phyloP scores from a whole-genome alignment of 2,797 vertebrate species.

The Myotis myotis region DNA sequence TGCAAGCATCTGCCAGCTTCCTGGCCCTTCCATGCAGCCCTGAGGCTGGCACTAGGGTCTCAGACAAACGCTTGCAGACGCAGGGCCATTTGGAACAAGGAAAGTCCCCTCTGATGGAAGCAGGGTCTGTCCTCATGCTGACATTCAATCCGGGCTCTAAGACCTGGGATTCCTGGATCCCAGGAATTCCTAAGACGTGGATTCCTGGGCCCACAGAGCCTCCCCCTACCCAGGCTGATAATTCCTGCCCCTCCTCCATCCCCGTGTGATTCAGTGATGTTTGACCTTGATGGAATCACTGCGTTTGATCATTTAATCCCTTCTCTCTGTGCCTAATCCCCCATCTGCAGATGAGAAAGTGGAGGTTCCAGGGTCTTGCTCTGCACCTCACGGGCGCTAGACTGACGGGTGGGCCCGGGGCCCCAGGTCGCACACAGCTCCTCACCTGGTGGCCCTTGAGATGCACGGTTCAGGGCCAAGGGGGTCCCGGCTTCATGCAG shows the following conservation, averaged over 20 bases:
- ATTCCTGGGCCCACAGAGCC: not conserved
- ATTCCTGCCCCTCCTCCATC: not conserved
- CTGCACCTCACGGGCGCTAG: not conserved
- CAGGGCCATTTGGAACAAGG: not conserved
- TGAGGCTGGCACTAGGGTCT: not conserved
- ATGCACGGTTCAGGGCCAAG: not conserved
- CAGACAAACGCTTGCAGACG: not conserved
- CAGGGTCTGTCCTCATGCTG: not conserved
- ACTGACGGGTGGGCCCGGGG: not conserved
- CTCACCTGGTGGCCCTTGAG: not conserved
- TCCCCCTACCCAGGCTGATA: not conserved
- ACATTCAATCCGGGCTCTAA: accelerated
- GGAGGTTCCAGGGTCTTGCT: not conserved
- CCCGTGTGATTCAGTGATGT: not conserved
- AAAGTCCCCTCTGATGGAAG: not conserved
- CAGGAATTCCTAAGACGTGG: not conserved
- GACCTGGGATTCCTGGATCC: not conserved
- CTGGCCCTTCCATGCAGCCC: not conserved
- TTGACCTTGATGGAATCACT: not conserved
- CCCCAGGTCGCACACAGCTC: not conserved
- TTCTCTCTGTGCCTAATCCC: not conserved
- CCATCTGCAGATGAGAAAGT: not conserved
- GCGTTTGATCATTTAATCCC: not conserved
- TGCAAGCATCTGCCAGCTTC: not conserved
- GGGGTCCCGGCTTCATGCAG: not conserved